Base-by-base conservation (phyloP, 2,888 invertebrate species). In the Xanthorhoe designata region DNA sequence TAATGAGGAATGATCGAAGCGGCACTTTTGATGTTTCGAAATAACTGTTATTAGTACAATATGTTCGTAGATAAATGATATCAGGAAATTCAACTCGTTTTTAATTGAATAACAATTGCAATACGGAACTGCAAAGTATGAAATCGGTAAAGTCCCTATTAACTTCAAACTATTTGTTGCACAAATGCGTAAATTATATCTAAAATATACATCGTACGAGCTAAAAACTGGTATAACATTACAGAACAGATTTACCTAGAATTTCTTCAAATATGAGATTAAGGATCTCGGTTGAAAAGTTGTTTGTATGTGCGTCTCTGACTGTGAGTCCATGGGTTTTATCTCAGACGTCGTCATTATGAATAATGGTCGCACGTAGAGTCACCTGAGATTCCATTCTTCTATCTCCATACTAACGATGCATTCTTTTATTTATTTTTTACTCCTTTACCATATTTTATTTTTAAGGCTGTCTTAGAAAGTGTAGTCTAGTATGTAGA, bases 301-400 rank as follows among this genome's bases (percentile, higher is more conserved):
- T 69, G 75, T 68, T 74, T 77, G 73, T 76, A 76, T 82, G 78
- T 79, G 75, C 74, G 65, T 64, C 72, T 72, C 71, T 66, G 64
- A 57, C 61, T 80, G 74, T 77, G 78, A 75, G 72, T 73, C 79
- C 78, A 78, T 78, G 81, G 84, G 75, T 85, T 88, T 87, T 90
- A 89, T 90, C 90, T 88, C 75, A 74, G 81, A 79, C 86, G 78
- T 82, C 71, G 83, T 86, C 86, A 70, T 59, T 87, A 91, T 92
- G 92, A 92, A 91, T 89, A 91, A 93, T 93, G 88, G 80, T 77
- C 78, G 73, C 76, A 86, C 86, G 78, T 79, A 85, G 77, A 86
- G 85, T 82, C 82, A 80, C 78, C 77, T 82, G 82, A 83, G 82
- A 87, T 86, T 83, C 84, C 87, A 86, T 86, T 88, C 85, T 85